Evolutionary conservation across 2,888 invertebrate genomes (phyloP).

Genomic region (Mythimna vitellina): DNA sequence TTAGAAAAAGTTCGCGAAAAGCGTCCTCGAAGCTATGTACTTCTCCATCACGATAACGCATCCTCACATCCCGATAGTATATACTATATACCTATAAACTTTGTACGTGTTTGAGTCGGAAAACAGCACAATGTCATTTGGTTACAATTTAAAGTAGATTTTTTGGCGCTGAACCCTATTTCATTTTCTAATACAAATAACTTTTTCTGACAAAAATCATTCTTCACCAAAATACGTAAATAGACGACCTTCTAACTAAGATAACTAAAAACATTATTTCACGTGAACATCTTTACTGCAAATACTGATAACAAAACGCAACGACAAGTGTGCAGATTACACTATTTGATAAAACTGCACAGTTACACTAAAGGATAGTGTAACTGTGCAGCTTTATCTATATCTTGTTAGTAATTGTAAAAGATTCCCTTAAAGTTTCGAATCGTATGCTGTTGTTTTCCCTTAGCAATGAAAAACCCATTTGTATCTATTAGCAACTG

Average conservation of each 20-base stretch:
- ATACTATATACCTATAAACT: too few species aligned
- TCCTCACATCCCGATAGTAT: too few species aligned
- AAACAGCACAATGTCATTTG: background rate
- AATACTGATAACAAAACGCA: constrained; percentile 42
- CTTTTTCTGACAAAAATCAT: background rate
- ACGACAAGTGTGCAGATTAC: constrained; percentile 31
- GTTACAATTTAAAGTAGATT: background rate
- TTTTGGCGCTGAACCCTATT: too few species aligned
- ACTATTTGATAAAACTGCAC: constrained; percentile 23
- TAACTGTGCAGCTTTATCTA: too few species aligned
- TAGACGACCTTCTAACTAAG: constrained; percentile 32
- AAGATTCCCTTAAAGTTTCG: background rate
- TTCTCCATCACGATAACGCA: too few species aligned
- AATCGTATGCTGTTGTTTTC: background rate
- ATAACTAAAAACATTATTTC: constrained; percentile 25
- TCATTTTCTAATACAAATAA: too few species aligned
- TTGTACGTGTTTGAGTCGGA: too few species aligned
- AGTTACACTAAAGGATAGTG: background rate
- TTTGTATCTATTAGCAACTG: background rate
- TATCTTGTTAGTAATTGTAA: constrained; percentile 21
- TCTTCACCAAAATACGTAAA: background rate
- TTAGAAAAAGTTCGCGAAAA: too few species aligned
- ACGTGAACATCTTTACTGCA: constrained; percentile 10
- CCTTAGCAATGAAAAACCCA: background rate
- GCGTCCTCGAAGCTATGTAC: too few species aligned